Evolutionary conservation across 2,113 vertebrate species (phyloP).

Genomic region (Shinisaurus crocodilurus): DNA sequence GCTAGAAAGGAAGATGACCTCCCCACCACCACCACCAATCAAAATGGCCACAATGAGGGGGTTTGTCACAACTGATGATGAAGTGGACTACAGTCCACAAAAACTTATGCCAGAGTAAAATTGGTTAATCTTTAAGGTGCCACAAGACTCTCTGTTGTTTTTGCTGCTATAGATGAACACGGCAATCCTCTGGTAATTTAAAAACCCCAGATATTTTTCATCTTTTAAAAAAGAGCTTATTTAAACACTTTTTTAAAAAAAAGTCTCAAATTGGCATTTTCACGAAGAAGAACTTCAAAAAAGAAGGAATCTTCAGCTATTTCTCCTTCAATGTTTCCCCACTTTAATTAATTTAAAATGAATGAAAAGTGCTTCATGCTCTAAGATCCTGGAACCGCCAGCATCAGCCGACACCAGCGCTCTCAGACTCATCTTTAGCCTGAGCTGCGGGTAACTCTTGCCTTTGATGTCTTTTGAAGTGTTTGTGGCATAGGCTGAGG

Average conservation of each 20-base stretch:
- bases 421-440: conserved; percentile 51
- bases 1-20: neutral
- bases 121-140: too few species aligned
- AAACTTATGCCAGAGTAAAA: too few species aligned
- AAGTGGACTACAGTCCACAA: too few species aligned
- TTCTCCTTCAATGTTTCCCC: neutral
- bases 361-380: conserved; percentile 52
- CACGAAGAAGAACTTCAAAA: neutral
- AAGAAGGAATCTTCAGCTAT: conserved; percentile 8
- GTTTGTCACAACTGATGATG: neutral
- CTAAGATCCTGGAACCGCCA: conserved; percentile 56
- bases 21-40: too few species aligned
- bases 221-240: conserved; percentile 36
- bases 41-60: conserved; percentile 12
- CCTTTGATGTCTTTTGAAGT: conserved; percentile 71
- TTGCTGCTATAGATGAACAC: too few species aligned
- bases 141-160: too few species aligned
- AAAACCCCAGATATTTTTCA: conserved; percentile 6
- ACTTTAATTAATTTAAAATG: conserved; percentile 65
- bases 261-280: neutral
- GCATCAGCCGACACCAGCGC: conserved; percentile 49
- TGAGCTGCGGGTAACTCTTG: conserved; percentile 48
- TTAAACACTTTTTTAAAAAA: conserved; percentile 35
- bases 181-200: neutral
- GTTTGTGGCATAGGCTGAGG: conserved; percentile 40